Conservation (phyloP, 2,888 invertebrate species). For the Clunio marinus region DNA sequence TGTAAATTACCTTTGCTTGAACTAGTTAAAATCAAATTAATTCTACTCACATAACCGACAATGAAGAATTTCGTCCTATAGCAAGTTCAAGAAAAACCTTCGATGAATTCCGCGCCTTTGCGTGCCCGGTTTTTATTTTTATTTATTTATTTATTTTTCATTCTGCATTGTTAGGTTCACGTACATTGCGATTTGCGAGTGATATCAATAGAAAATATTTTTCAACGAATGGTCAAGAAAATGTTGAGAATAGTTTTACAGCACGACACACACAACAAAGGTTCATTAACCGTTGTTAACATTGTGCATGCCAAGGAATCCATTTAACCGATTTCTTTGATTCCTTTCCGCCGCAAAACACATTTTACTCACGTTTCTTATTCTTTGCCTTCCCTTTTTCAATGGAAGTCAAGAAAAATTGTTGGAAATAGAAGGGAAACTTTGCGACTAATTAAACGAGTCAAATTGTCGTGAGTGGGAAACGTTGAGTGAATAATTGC, state of each 20-base stretch:
- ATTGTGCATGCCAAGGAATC: constrained; percentile 37
- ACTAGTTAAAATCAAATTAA: not conserved
- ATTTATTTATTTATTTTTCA: too few species aligned
- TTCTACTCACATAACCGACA: too few species aligned
- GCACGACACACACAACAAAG: constrained; percentile 12
- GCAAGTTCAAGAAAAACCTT: constrained; percentile 29
- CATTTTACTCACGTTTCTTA: not conserved
- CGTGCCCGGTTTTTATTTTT: too few species aligned
- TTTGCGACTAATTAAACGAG: constrained; percentile 5
- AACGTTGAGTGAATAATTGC: constrained; percentile 19
- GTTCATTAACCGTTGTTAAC: constrained; percentile 37
- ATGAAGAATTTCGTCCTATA: not conserved
- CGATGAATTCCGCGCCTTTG: constrained; percentile 23
- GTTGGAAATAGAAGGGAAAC: not conserved
- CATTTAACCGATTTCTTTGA: not conserved
- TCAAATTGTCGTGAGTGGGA: not conserved
- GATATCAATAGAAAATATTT: not conserved
- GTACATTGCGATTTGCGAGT: not conserved
- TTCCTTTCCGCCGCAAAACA: constrained; percentile 17
- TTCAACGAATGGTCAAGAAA: not conserved
- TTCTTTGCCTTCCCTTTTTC: too few species aligned
- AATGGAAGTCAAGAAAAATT: not conserved
- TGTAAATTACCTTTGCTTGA: not conserved
- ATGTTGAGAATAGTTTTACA: not conserved
- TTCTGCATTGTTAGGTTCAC: not conserved